A percentile compares a stretch with the other conserved stretches of the same genome.
phyloP scores from a whole-genome alignment of 2,888 invertebrate genomes.

The Aromia moschata region DNA sequence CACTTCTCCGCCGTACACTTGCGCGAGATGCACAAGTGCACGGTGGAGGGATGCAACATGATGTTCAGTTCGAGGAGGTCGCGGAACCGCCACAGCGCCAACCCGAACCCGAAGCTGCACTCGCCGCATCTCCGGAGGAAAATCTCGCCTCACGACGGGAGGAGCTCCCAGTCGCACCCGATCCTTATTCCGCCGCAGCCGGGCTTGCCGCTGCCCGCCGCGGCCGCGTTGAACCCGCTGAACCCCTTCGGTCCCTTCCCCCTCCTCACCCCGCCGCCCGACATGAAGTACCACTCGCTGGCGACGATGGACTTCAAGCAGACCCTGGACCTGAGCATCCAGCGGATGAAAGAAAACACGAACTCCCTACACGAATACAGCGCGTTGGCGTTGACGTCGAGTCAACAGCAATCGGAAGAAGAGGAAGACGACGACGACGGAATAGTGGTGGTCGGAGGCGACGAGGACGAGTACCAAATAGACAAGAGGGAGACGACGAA shows the following conservation, averaged over 20 bases:
- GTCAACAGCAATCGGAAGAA: slow-evolving; percentile 61
- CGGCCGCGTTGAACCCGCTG: slow-evolving; percentile 72
- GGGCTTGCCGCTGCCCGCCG: slow-evolving; percentile 70
- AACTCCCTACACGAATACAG: slow-evolving; percentile 52
- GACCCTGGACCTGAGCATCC: slow-evolving; percentile 68
- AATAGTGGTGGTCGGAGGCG: slow-evolving; percentile 80
- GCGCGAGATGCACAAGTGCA: slow-evolving; percentile 99
- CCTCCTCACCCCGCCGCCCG: slow-evolving; percentile 75
- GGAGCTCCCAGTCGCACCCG: slow-evolving; percentile 87
- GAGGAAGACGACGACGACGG: slow-evolving; percentile 82
- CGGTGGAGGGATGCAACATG: slow-evolving; percentile 98
- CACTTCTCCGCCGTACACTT: slow-evolving; percentile 99
- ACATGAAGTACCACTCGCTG: slow-evolving; percentile 70
- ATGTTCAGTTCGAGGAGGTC: slow-evolving; percentile 98
- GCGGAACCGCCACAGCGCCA: slow-evolving; percentile 95
- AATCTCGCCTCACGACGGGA: slow-evolving; percentile 92
- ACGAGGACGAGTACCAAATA: slow-evolving; percentile 56
- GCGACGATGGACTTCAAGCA: slow-evolving; percentile 73
- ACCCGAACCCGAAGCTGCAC: slow-evolving; percentile 97
- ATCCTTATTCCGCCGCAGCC: slow-evolving; percentile 79
- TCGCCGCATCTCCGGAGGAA: slow-evolving; percentile 93
- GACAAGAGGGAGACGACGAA: slow-evolving; percentile 60
- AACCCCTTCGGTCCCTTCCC: slow-evolving; percentile 83
- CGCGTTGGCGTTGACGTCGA: slow-evolving; percentile 50
- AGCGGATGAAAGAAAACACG: slow-evolving; percentile 64